These are phyloP conservation scores for Hydropotes inermis DNA, from an alignment of 2,113 vertebrate species.

Conservation along the genomic window DNA sequence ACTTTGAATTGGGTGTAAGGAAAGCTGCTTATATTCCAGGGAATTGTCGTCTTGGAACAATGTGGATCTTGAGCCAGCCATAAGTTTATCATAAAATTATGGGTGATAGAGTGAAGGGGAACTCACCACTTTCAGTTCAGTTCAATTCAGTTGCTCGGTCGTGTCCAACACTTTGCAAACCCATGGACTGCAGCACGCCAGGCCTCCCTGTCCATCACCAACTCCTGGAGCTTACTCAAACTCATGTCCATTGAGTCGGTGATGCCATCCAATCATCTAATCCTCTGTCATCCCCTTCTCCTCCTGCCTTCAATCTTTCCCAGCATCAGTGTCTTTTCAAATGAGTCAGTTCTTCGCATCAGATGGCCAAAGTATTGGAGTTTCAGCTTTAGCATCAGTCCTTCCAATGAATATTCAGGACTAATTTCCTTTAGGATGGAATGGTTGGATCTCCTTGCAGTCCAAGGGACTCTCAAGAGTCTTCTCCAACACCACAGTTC, in stretches of 20 bases:
- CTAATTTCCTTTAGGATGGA: background rate
- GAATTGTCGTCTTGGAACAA: background rate
- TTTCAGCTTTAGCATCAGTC: background rate
- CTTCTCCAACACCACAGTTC: background rate
- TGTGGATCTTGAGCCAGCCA: background rate
- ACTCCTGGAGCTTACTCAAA: background rate
- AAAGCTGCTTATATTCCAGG: background rate
- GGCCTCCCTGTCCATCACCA: background rate
- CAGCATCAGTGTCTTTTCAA: background rate
- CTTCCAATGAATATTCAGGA: background rate
- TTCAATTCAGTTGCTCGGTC: background rate
- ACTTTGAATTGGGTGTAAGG: background rate
- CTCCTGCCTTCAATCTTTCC: background rate
- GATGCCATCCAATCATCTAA: background rate
- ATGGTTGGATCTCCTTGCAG: background rate
- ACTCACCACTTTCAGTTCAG: background rate
- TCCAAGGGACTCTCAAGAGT: background rate
- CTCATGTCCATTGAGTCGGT: background rate
- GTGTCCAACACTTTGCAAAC: background rate
- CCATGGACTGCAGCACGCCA: background rate
- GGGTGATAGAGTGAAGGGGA: background rate
- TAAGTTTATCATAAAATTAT: background rate
- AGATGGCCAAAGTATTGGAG: background rate
- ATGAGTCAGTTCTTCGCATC: background rate
- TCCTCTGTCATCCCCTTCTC: background rate